Conservation (phyloP, 2,888 invertebrate species). For the Ischnus inquisitorius region DNA sequence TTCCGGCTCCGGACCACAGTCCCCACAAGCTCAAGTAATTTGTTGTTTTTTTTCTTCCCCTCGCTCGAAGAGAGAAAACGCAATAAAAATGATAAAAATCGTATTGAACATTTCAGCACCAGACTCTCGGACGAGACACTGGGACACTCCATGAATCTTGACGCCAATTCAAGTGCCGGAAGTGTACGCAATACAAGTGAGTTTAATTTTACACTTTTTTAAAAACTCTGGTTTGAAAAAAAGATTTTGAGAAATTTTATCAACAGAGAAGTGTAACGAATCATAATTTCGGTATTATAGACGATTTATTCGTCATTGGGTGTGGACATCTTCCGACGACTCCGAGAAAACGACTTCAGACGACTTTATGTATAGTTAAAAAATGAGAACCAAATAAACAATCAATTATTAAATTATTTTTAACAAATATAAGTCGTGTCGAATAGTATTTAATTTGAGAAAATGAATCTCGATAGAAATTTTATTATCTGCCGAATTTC, state of each 20-base stretch:
- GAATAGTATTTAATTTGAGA: too few species aligned
- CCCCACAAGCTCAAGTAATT: constrained; percentile 78
- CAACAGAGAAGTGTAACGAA: too few species aligned
- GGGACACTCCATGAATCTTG: constrained; percentile 75
- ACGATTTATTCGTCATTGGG: too few species aligned
- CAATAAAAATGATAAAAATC: not conserved
- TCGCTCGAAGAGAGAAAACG: not conserved
- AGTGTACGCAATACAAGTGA: constrained; percentile 78
- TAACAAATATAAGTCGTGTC: too few species aligned
- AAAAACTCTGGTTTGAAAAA: not conserved
- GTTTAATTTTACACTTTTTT: constrained; percentile 45
- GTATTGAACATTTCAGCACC: constrained; percentile 72
- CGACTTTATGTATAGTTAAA: too few species aligned
- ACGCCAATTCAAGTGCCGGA: constrained; percentile 78
- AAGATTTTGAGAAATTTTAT: too few species aligned
- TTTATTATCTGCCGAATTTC: too few species aligned
- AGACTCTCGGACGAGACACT: constrained; percentile 79
- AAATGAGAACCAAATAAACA: too few species aligned
- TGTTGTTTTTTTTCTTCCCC: not conserved
- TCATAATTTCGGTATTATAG: too few species aligned
- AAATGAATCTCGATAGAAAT: not conserved
- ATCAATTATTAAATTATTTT: too few species aligned
- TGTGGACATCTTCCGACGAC: too few species aligned
- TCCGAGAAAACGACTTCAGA: too few species aligned
- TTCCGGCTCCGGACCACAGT: constrained; percentile 81